Evolutionary conservation across 2,888 invertebrate species (phyloP), one percentile per base, ranked within the genome.

Genomic region (Lacanobia oleracea): DNA sequence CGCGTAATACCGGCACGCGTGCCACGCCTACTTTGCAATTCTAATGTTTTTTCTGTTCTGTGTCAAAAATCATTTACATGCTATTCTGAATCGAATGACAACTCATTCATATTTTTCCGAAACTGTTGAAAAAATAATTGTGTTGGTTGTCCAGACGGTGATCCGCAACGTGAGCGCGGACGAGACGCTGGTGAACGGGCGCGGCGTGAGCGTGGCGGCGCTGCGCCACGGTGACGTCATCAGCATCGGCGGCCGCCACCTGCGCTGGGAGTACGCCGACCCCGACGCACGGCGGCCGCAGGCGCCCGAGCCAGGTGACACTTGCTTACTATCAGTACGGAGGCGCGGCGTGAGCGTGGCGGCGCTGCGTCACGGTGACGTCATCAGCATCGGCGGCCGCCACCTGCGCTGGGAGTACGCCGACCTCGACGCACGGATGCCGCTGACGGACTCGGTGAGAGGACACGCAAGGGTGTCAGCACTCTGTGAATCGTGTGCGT

Each of bases 191-290:
- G 93, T 96, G 80, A 96, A 96, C 87, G 94, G 93, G 1, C 86
- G 79, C 27, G 33, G 87, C 0, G 91, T 96, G 71, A 93, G 93
- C 83, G 94, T 96, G 75, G 91, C 92, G 8, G 93, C 94, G 65
- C 89, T 96, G 75, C 86, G 88, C 0, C 94, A 96, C 87, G 88
- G 93, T 1, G 96, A 96, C 88, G 83, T 91, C 73, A 89, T 96
- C 75, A 78, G 89, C 23, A 82, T 96, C 54, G 95, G 93, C 48
- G 93, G 90, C 7, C 91, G 95, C 2, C 71, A 77, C 0, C 90
- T 96, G 84, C 93, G 95, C 86, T 96, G 96, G 96, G 93, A 95
- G 81, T 96, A 95, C 87, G 68, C 72, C n/a, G 81, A 83, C 18
- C 88, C 91, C 0, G 16, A 51, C 10, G 69, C 64, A 6, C 54